Evolutionary conservation across 2,113 vertebrate genomes (phyloP).

Genomic region (Hystrix brachyura): DNA sequence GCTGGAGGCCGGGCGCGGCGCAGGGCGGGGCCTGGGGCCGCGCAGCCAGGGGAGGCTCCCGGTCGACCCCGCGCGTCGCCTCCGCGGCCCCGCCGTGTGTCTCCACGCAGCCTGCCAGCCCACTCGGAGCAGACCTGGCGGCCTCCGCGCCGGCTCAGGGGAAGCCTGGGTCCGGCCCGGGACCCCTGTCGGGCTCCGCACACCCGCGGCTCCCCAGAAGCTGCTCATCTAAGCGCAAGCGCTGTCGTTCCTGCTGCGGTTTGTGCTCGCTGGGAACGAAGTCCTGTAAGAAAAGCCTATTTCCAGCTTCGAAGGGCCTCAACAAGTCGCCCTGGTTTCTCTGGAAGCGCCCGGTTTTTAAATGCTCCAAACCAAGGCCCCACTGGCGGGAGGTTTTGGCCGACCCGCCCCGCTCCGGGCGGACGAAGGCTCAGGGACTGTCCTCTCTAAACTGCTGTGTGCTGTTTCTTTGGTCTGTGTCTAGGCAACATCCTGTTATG

Average conservation of each 20-base stretch:
- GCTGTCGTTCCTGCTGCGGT: too few relatives aligned
- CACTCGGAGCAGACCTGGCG: background rate
- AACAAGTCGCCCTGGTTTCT: background rate
- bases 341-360: background rate
- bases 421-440: background rate
- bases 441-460: background rate
- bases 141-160: background rate
- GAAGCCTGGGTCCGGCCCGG: background rate
- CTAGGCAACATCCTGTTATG: background rate
- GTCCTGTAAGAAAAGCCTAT: background rate
- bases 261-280: background rate
- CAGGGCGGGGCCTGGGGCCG: background rate
- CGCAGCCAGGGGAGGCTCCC: background rate
- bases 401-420: background rate
- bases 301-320: slow-evolving; percentile 31
- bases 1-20: slow-evolving; percentile 38
- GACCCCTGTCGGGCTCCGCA: background rate
- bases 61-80: background rate
- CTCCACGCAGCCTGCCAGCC: background rate
- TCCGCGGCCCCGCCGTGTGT: background rate
- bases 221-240: background rate
- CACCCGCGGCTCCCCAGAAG: background rate
- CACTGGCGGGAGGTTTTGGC: background rate
- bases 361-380: slow-evolving; percentile 1
- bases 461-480: background rate